Evolutionary conservation across 2,797 vertebrate genomes (phyloP).

Genomic region (Botia almorhae): DNA sequence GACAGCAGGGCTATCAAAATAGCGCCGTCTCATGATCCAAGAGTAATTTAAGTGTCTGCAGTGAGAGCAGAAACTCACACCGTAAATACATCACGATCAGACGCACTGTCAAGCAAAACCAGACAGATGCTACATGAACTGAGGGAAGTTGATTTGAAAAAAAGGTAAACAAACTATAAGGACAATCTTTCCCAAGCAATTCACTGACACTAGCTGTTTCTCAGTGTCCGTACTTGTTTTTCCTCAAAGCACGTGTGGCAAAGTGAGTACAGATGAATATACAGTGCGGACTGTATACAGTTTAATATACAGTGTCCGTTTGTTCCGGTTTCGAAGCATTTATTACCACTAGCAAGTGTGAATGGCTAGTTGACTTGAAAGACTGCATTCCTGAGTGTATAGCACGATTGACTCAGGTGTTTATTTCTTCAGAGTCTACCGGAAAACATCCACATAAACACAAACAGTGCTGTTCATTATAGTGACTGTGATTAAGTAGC

Average conservation of each 20-base stretch:
- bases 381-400: neutral
- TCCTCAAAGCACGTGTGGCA: neutral
- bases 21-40: neutral
- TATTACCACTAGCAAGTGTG: neutral
- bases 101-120: neutral
- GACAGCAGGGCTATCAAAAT: constrained; percentile 15
- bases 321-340: neutral
- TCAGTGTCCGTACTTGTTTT: neutral
- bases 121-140: neutral
- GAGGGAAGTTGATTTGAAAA: constrained; percentile 5
- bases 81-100: constrained; percentile 21
- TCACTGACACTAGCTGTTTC: neutral
- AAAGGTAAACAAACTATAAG: neutral
- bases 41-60: constrained; percentile 1
- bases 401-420: neutral
- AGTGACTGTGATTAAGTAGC: constrained; percentile 7
- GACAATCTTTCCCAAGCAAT: neutral
- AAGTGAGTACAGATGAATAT: neutral
- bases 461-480: neutral
- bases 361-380: neutral
- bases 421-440: neutral
- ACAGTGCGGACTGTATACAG: neutral
- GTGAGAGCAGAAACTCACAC: neutral
- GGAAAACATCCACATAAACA: neutral
- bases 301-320: neutral